These are phyloP conservation scores for Aptenodytes patagonicus DNA, from an alignment of 2,113 vertebrate genomes.

Conservation along the genomic window DNA sequence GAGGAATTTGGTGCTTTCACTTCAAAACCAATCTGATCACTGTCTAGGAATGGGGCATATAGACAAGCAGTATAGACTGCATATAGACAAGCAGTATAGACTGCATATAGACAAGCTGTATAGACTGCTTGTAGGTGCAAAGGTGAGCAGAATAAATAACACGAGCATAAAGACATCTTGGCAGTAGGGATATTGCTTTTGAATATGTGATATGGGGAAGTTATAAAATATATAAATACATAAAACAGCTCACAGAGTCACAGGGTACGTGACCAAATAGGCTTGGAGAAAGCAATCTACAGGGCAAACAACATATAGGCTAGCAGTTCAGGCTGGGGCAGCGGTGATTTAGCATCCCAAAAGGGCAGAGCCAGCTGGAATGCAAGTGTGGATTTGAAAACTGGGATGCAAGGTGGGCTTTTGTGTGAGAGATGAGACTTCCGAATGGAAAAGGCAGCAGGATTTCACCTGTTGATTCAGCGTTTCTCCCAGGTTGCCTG, in stretches of 20 bases:
- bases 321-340: neutral
- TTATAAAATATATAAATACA: neutral
- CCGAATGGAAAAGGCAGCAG: neutral
- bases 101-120: too few relatives aligned
- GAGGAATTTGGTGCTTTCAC: neutral
- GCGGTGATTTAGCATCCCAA: neutral
- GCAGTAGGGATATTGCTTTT: neutral
- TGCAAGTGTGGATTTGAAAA: neutral
- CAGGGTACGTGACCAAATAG: rapidly evolving
- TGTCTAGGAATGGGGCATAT: neutral
- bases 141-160: neutral
- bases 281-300: neutral
- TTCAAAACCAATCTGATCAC: neutral
- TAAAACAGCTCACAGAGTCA: neutral
- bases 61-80: too few relatives aligned
- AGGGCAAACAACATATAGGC: neutral
- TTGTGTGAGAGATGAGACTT: neutral
- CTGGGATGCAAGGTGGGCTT: neutral
- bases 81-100: too few relatives aligned
- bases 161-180: neutral
- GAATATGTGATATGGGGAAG: neutral
- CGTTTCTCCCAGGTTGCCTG: neutral
- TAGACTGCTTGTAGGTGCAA: neutral
- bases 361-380: neutral
- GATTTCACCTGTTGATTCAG: neutral